These are phyloP conservation scores for Fregetta grallaria DNA, from an alignment of 2,113 vertebrate species.

Conservation along the genomic window DNA sequence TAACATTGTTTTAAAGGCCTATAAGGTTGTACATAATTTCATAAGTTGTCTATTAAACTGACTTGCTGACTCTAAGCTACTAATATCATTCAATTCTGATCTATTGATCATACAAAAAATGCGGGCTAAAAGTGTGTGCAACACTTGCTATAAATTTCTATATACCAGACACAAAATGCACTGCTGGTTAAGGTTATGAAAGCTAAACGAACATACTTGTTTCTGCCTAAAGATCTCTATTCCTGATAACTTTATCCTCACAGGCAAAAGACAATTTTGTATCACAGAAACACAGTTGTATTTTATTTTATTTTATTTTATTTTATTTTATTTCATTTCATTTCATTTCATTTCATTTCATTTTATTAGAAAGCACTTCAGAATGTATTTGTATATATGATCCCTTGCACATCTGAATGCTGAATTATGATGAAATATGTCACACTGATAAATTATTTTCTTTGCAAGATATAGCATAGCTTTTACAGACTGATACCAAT, in stretches of 20 bases:
- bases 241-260: neutral
- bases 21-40: conserved; percentile 67
- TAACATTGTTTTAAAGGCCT: conserved; percentile 70
- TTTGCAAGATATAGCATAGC: neutral
- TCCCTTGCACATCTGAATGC: neutral
- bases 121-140: neutral
- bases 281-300: neutral
- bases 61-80: conserved; percentile 55
- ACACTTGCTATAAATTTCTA: conserved; percentile 26
- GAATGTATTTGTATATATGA: neutral
- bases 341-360: no score
- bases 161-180: neutral
- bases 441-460: neutral
- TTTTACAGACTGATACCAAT: neutral
- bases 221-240: neutral
- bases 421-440: neutral
- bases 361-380: neutral
- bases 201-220: neutral
- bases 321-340: no score
- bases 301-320: neutral
- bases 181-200: neutral
- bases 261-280: neutral
- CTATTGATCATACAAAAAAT: conserved; percentile 58
- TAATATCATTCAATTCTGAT: conserved; percentile 67
- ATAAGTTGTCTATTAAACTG: conserved; percentile 61